Evolutionary conservation across 1,140 invertebrate species (phyloP), one percentile per base, ranked within the genome.

Genomic region (Daktulosphaira vitifoliae): DNA sequence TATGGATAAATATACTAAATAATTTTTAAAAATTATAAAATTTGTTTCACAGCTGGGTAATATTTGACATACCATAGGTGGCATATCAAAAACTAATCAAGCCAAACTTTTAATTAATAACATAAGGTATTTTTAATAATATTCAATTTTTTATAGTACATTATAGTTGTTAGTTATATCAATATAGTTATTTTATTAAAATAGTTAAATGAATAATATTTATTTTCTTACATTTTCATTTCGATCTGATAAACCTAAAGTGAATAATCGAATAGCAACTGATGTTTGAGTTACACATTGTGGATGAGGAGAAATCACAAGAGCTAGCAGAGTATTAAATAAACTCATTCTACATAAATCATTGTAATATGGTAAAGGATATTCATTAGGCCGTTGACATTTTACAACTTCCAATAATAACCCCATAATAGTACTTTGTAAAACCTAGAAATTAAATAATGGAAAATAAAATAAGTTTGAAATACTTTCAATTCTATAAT

Each of bases 171-270:
- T n/a, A n/a, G n/a, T n/a, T n/a, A n/a, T n/a, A n/a, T n/a, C n/a
- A n/a, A n/a, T n/a, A n/a, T n/a, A n/a, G n/a, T n/a, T n/a, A n/a
- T n/a, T n/a, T n/a, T n/a, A n/a, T n/a, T n/a, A n/a, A n/a, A n/a
- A n/a, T n/a, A n/a, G n/a, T n/a, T n/a, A n/a, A n/a, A n/a, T n/a
- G n/a, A n/a, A n/a, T n/a, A n/a, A n/a, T n/a, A n/a, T n/a, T n/a
- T 16, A n/a, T 2, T 20, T 15, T 46, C 56, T 48, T 44, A 62
- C 56, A 15, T 48, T 62, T 62, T 46, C 56, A 62, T 62, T 62
- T 1, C 25, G 56, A 48, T 62, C 56, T 15, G 13, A 20, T 22
- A 16, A 39, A n/a, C 56, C 56, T 5, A 37, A 15, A 48, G 42
- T 62, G 29, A 62, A 62, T 20, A 62, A 4, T 15, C 56, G 56